Evolutionary conservation across 1,140 invertebrate genomes (phyloP).

Genomic region (Diorhabda elongata): DNA sequence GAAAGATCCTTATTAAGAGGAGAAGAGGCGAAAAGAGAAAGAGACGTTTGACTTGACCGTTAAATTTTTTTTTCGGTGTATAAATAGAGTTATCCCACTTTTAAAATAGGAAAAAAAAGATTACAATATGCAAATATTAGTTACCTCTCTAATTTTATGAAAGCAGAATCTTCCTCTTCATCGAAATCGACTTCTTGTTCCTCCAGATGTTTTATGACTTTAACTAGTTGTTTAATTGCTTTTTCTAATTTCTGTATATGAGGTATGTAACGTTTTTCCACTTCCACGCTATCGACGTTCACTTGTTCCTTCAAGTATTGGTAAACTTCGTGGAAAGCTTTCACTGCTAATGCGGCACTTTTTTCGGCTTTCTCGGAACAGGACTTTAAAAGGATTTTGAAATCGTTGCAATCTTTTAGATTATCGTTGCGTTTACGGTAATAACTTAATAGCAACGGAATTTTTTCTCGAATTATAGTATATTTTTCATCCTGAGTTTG

Average conservation of each 20-base stretch:
- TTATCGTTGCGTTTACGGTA: constrained; percentile 20
- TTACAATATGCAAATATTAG: constrained; percentile 3
- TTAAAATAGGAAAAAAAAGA: too few relatives aligned
- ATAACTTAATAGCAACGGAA: constrained; percentile 23
- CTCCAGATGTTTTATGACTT: constrained; percentile 50
- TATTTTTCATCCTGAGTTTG: constrained; percentile 16
- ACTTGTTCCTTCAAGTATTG: constrained; percentile 24
- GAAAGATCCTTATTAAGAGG: too few relatives aligned
- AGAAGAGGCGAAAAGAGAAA: too few relatives aligned
- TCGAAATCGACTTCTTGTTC: constrained; percentile 49
- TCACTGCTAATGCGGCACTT: constrained; percentile 21
- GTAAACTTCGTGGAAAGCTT: constrained; percentile 34
- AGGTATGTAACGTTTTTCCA: constrained; percentile 25
- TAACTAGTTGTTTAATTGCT: constrained; percentile 47
- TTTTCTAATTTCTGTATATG: constrained; percentile 47
- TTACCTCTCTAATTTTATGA: constrained; percentile 52
- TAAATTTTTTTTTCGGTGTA: too few relatives aligned
- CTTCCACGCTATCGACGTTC: constrained; percentile 22
- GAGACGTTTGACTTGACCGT: too few relatives aligned
- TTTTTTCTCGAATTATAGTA: constrained; percentile 21
- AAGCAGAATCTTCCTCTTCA: constrained; percentile 53
- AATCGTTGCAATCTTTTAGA: constrained; percentile 11
- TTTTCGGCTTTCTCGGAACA: constrained; percentile 19
- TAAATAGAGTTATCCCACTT: too few relatives aligned
- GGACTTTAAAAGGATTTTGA: too few relatives aligned